Conservation (phyloP, 2,888 invertebrate species). For the Malthinus seriepunctatus region DNA sequence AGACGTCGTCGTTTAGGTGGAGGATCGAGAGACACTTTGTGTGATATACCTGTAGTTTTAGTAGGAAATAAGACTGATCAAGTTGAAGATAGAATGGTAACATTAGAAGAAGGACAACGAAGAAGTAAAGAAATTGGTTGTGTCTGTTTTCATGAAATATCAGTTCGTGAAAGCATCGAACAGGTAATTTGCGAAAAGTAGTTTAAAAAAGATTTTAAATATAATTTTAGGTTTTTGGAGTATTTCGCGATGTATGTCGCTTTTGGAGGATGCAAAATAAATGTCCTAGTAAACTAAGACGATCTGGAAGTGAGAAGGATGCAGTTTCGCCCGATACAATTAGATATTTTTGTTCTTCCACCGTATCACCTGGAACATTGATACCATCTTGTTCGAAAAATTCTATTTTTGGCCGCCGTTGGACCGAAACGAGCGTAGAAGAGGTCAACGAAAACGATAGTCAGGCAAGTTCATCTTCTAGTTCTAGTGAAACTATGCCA, state of each 20-base stretch:
- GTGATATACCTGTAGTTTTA: constrained; percentile 76
- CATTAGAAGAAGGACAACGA: constrained; percentile 72
- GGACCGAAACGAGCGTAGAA: constrained; percentile 66
- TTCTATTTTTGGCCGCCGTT: constrained; percentile 58
- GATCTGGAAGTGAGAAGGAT: constrained; percentile 62
- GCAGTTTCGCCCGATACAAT: constrained; percentile 59
- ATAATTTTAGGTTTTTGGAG: constrained; percentile 68
- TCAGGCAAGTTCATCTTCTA: constrained; percentile 42
- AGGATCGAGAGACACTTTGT: constrained; percentile 60
- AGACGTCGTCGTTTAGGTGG: constrained; percentile 68
- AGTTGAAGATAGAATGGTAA: constrained; percentile 79
- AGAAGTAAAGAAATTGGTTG: constrained; percentile 79
- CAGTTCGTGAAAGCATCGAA: constrained; percentile 81
- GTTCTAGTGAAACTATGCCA: constrained; percentile 54
- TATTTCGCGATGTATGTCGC: constrained; percentile 75
- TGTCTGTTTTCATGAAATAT: constrained; percentile 83
- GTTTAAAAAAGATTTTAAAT: not conserved
- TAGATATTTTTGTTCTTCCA: constrained; percentile 54
- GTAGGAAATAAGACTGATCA: constrained; percentile 85
- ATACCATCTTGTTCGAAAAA: constrained; percentile 42
- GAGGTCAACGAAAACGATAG: constrained; percentile 61
- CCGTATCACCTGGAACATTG: constrained; percentile 46
- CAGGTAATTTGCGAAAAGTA: constrained; percentile 61
- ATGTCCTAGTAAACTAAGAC: constrained; percentile 63
- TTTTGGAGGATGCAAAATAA: constrained; percentile 76